Percentiles rank a stretch among this genome's conserved stretches.
Conservation (phyloP, 2,113 vertebrate species). For the Triplophysa rosa region DNA sequence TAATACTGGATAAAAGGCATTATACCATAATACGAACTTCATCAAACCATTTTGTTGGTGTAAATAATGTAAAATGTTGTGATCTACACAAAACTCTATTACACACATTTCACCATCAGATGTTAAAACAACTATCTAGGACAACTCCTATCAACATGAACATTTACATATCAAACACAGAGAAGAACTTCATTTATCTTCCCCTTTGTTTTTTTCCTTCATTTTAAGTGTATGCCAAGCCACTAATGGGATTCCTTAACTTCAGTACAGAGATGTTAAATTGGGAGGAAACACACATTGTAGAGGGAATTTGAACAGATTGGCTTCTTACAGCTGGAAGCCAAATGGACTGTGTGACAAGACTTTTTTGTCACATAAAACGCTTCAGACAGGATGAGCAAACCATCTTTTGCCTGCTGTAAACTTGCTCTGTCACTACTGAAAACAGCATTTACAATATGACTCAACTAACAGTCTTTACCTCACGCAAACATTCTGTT, state of each 20-base stretch:
- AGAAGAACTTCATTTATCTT: background rate
- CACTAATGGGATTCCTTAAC: constrained; percentile 17
- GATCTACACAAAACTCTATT: background rate
- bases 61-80: too few relatives aligned
- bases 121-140: background rate
- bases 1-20: too few relatives aligned
- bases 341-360: constrained; percentile 28
- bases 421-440: background rate
- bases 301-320: constrained; percentile 24
- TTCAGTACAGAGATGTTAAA: constrained; percentile 10
- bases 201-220: background rate
- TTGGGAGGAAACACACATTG: constrained; percentile 1
- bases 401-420: background rate
- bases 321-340: constrained; percentile 26
- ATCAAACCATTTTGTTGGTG: too few relatives aligned
- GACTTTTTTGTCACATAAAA: background rate
- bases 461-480: too few relatives aligned
- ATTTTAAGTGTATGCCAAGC: constrained; percentile 5
- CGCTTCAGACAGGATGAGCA: constrained; percentile 9
- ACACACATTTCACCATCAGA: background rate
- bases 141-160: background rate
- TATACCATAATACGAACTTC: too few relatives aligned
- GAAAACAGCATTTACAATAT: too few relatives aligned
- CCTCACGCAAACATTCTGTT: too few relatives aligned
- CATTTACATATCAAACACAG: constrained; percentile 31